A percentile compares a stretch with the other conserved stretches of the same genome.
phyloP scores from a whole-genome alignment of 2,888 invertebrate genomes.

The Heliconius hortense region DNA sequence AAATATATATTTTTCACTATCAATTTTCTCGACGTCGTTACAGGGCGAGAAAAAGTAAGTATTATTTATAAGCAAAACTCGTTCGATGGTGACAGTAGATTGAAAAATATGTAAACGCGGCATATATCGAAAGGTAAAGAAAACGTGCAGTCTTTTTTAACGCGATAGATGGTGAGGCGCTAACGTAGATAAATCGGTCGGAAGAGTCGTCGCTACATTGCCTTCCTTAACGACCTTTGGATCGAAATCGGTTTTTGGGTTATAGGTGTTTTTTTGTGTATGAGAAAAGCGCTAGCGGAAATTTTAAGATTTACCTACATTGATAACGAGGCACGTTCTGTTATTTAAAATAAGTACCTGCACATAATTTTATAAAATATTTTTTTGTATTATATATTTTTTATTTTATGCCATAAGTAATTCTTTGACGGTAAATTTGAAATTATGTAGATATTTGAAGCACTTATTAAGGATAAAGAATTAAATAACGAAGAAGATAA shows the following conservation, averaged over 20 bases:
- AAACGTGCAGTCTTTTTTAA: slow-evolving; percentile 77
- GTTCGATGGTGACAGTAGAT: slow-evolving; percentile 63
- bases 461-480: too few species aligned
- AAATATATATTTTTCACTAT: slow-evolving; percentile 20
- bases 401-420: not conserved
- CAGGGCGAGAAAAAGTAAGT: slow-evolving; percentile 26
- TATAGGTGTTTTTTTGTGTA: slow-evolving; percentile 66
- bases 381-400: not conserved
- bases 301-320: slow-evolving; percentile 32
- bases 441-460: not conserved
- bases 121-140: slow-evolving; percentile 69
- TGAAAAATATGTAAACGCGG: slow-evolving; percentile 75
- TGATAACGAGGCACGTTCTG: slow-evolving; percentile 21
- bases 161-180: slow-evolving; percentile 63
- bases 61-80: slow-evolving; percentile 50
- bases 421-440: not conserved
- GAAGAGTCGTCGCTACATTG: slow-evolving; percentile 74
- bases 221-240: slow-evolving; percentile 75
- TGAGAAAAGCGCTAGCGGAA: slow-evolving; percentile 37
- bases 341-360: slow-evolving; percentile 11
- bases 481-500: too few species aligned
- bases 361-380: not conserved
- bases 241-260: slow-evolving; percentile 73
- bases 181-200: slow-evolving; percentile 71
- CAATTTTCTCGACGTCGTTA: slow-evolving; percentile 29